Percentiles rank a stretch among this genome's conserved stretches.
These are phyloP conservation scores for Orthosia gothica DNA, from an alignment of 2,888 invertebrate species.

Conservation along the genomic window DNA sequence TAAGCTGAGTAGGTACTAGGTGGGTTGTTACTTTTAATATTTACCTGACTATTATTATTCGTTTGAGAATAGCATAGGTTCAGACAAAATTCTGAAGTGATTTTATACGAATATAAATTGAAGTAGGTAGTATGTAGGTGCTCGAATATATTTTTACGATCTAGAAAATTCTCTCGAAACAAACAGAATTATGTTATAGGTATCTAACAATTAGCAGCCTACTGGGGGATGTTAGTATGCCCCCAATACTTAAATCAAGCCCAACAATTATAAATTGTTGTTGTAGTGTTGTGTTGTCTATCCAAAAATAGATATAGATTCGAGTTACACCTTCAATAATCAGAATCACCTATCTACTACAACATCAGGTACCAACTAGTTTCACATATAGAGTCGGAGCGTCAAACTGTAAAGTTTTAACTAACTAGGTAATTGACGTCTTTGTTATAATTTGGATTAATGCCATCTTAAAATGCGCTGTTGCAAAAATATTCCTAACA, in stretches of 20 bases:
- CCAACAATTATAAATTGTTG: slow-evolving; percentile 19
- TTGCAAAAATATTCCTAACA: not conserved
- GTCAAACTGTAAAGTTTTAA: not conserved
- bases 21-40: not conserved
- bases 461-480: not conserved
- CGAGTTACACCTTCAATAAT: not conserved
- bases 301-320: slow-evolving; percentile 1
- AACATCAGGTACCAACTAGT: no score
- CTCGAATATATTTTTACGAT: slow-evolving; percentile 10
- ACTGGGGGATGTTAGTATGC: not conserved
- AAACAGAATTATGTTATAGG: not conserved
- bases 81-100: slow-evolving; percentile 9
- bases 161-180: not conserved
- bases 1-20: not conserved
- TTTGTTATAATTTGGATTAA: no score
- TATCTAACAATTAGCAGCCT: no score
- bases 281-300: no score
- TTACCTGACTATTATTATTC: not conserved
- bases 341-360: not conserved
- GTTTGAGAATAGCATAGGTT: not conserved
- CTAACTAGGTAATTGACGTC: no score
- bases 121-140: not conserved
- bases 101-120: slow-evolving; percentile 2
- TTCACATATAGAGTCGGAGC: not conserved
- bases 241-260: not conserved